Evolutionary conservation across 1,140 invertebrate species (phyloP), one percentile per base, ranked within the genome.

Genomic region (Penaeus japonicus): DNA sequence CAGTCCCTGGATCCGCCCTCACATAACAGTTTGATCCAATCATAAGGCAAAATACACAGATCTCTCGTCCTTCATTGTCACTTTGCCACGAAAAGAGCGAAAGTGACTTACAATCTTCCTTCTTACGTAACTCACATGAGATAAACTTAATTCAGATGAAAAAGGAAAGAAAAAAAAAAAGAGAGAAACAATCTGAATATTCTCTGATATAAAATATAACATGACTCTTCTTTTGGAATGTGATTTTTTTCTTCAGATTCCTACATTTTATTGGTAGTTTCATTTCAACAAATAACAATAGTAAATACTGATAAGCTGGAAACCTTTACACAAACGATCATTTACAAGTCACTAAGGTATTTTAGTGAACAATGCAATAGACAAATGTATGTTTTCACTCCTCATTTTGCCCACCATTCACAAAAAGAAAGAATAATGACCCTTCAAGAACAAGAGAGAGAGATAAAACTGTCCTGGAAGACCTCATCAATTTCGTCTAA

Each of bases 401-500:
- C 27, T 32, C 70, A 7, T 73, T 30, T 30, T 30, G 35, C 70
- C 35, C 18, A 27, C 35, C 24, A 27, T 18, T 73, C 70, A 73
- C 70, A 73, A 12, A n/a, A 83, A 32, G 81, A 83, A 83, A 62
- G 17, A n/a, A 17, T 30, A 39, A 83, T 65, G 65, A 24, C 39
- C 17, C 18, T 83, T 73, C 35, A 39, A 7, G 55, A 83, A 39
- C 30, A 59, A 62, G 35, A 62, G 35, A 62, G 35, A 27, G 70
- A 59, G 30, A 65, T 30, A 62, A 83, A 83, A 83, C 65, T 83
- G 81, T 59, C 55, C 81, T 83, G 81, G 81, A 83, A 83, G 81
- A 83, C 81, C 81, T 62, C 39, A 83, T 83, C n/a, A 83, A 83
- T 83, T 83, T 83, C 65, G 57, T 62, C 81, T 83, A 79, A 79